Evolutionary conservation across 37 sponge, comb jelly and placozoan genomes (phyloP).

Genomic region (Crambe crambe): DNA sequence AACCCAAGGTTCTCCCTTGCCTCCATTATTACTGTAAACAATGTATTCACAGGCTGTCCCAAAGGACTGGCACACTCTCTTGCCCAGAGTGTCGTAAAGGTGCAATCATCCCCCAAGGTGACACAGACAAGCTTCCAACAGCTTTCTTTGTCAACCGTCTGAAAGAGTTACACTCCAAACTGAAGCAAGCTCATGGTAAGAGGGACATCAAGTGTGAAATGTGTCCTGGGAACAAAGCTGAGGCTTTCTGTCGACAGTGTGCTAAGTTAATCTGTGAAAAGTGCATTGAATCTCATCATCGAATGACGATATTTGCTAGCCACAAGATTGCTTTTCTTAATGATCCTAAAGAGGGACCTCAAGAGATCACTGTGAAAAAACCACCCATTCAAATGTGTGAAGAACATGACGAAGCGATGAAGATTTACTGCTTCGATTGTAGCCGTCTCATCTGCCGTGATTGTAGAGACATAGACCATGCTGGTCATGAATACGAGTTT

Average conservation of each 20-base stretch:
- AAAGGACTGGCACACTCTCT: conserved; percentile 1
- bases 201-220: conserved; percentile 19
- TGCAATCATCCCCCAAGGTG: conserved; percentile 19
- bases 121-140: too few relatives aligned
- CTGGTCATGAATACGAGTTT: conserved; percentile 25
- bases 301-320: conserved; percentile 13
- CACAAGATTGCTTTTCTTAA: conserved; percentile 13
- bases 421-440: too few relatives aligned
- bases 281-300: too few relatives aligned
- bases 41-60: conserved; percentile 28
- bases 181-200: conserved; percentile 27
- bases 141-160: too few relatives aligned
- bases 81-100: conserved; percentile 35
- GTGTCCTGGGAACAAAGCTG: too few relatives aligned
- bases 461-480: conserved; percentile 18
- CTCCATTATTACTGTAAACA: conserved; percentile 45
- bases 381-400: too few relatives aligned
- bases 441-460: too few relatives aligned
- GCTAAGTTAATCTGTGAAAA: conserved; percentile 35
- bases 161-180: neutral
- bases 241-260: conserved; percentile 44
- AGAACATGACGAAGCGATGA: too few relatives aligned
- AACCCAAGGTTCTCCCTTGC: conserved; percentile 56
- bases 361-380: neutral
- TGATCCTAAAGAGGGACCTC: conserved; percentile 28